These are phyloP conservation scores for Trogon melanurus DNA, from an alignment of 2,113 vertebrate genomes.

Conservation along the genomic window DNA sequence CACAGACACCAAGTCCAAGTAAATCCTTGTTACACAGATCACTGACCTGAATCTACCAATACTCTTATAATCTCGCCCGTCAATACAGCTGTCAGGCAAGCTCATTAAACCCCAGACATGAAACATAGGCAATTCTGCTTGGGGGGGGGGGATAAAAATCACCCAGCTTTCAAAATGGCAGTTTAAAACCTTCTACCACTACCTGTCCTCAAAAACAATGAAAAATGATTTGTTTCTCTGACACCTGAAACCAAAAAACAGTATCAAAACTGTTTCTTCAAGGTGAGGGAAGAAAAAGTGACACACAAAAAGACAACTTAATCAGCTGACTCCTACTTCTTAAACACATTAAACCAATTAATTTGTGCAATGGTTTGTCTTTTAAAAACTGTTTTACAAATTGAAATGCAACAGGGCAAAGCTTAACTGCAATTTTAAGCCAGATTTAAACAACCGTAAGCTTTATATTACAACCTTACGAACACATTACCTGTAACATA, in stretches of 20 bases:
- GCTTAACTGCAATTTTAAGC: background rate
- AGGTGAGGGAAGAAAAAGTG: background rate
- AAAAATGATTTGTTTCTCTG: background rate
- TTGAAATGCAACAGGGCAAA: background rate
- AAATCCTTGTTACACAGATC: conserved; percentile 48
- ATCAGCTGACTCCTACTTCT: background rate
- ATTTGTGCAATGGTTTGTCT: background rate
- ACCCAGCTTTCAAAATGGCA: background rate
- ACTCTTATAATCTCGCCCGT: background rate
- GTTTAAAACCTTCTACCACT: background rate
- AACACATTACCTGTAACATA: background rate
- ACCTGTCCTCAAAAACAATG: background rate
- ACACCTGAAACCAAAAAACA: background rate
- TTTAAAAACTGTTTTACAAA: background rate
- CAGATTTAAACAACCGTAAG: background rate
- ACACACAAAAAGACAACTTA: background rate
- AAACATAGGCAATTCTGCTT: background rate
- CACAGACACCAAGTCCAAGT: background rate
- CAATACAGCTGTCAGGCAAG: conserved; percentile 3
- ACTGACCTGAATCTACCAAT: conserved; percentile 44
- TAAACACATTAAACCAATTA: background rate
- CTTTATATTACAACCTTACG: background rate
- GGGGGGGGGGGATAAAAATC: background rate
- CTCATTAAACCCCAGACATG: background rate
- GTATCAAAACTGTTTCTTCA: background rate